Percentiles rank a stretch among this genome's conserved stretches.
phyloP scores from a whole-genome alignment of 2,797 vertebrate genomes.

The Microhierax caerulescens region DNA sequence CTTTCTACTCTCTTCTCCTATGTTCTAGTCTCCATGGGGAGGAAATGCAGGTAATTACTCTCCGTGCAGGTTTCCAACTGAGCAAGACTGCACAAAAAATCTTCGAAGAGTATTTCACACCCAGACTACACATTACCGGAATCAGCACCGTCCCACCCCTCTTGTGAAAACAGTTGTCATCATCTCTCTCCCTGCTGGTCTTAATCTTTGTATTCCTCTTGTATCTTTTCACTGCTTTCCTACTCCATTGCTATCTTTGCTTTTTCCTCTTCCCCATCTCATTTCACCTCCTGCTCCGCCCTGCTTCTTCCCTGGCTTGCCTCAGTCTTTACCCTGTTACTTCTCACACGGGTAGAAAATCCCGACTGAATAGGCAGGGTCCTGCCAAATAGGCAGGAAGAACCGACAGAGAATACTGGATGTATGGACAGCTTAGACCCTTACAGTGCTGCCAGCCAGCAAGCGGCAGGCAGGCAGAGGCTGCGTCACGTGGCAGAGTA shows the following conservation, averaged over 20 bases:
- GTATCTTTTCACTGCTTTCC: not conserved
- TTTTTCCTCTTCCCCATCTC: constrained; percentile 3
- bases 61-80: not conserved
- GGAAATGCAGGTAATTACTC: not conserved
- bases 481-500: fast-evolving
- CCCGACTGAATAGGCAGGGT: not conserved
- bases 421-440: not conserved
- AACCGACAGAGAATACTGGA: not conserved
- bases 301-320: not conserved
- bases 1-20: not conserved
- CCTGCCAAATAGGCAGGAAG: not conserved
- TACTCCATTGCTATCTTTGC: not conserved
- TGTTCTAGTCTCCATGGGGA: not conserved
- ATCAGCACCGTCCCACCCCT: not conserved
- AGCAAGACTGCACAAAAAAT: not conserved
- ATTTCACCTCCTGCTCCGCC: constrained; percentile 8
- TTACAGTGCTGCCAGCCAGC: not conserved
- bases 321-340: not conserved
- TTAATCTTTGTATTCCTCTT: not conserved
- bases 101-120: not conserved
- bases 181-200: not conserved
- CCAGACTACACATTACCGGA: not conserved
- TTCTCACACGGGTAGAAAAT: not conserved
- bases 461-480: not conserved
- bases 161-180: not conserved